Base-by-base conservation (phyloP, 2,888 invertebrate species). In the Oegoconia quadripuncta region DNA sequence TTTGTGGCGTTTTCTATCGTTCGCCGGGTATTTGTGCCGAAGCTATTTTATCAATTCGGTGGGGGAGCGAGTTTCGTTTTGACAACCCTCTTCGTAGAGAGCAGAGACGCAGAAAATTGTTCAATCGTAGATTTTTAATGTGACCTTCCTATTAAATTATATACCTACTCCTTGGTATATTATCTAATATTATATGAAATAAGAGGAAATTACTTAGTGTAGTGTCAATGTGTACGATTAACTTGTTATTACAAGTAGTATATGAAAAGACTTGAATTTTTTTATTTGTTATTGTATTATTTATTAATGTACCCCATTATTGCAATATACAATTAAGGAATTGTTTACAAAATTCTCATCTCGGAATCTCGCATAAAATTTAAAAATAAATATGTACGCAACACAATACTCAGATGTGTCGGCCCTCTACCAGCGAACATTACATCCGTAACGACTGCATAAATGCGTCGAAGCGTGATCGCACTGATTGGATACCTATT, bases 21-120 rank as follows among this genome's bases (percentile, higher is more conserved):
- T 83, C 70, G 74, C 75, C 60, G 71, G 67, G 67, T 67, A 70
- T 70, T 61, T 64, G 63, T 50, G 62, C 55, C 58, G 59, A 57
- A 71, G 83, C 84, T 81, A 84, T 83, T 84, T 84, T 86, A 76
- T 77, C 83, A 81, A 79, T 77, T 74, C 74, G 70, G 60, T 67
- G 76, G 80, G 80, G 75, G 71, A 58, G 42, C 44, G 65, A 57
- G 60, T 57, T 61, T 59, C 74, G 72, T 75, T 81, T 77, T 76
- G 80, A 77, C 76, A 77, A 71, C 71, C 74, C 77, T 72, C 43
- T 41, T 37, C 39, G 33, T 41, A 33, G 38, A 35, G 39, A 42
- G 41, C 52, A 46, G 49, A 55, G 38, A 52, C 48, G 56, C 49
- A 69, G 64, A 69, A 75, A 73, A 72, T 71, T 63, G 49, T 17